These are phyloP conservation scores for Pseudomyrmex sp. DNA, from an alignment of 1,140 invertebrate species.

Conservation along the genomic window DNA sequence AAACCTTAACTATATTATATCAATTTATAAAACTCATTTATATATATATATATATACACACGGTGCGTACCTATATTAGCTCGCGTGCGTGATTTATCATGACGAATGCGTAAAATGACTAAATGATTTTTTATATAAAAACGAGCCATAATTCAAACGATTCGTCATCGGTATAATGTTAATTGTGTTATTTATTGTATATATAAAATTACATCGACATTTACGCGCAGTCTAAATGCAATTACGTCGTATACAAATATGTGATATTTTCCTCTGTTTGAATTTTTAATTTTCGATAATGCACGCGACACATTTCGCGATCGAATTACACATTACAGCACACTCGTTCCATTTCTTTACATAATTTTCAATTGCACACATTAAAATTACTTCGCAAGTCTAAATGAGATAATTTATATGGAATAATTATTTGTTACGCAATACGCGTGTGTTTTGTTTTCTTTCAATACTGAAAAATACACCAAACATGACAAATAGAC, in stretches of 20 bases:
- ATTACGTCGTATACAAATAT: slow-evolving; percentile 40
- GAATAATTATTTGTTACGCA: slow-evolving; percentile 8
- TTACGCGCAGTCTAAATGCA: slow-evolving; percentile 22
- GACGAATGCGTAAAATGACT: neutral
- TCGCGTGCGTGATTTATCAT: neutral
- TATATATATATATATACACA: neutral
- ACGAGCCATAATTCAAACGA: too few relatives aligned
- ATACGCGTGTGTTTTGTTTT: too few relatives aligned
- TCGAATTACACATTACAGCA: neutral
- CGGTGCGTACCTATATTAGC: neutral
- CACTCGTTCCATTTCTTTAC: slow-evolving; percentile 30
- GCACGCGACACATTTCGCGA: slow-evolving; percentile 23
- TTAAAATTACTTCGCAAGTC: neutral
- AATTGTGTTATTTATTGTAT: neutral
- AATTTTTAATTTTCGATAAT: slow-evolving; percentile 57
- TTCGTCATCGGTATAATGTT: slow-evolving; percentile 36
- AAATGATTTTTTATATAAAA: too few relatives aligned
- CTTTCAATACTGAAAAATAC: neutral
- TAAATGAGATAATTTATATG: slow-evolving; percentile 18
- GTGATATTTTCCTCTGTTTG: slow-evolving; percentile 34
- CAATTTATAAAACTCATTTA: slow-evolving; percentile 10
- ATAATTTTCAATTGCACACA: slow-evolving; percentile 30
- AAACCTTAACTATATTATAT: neutral
- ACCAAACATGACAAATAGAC: neutral
- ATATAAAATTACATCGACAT: slow-evolving; percentile 51